phyloP scores from a whole-genome alignment of 1,140 invertebrate species.

The Akabosia matsudoensis region DNA sequence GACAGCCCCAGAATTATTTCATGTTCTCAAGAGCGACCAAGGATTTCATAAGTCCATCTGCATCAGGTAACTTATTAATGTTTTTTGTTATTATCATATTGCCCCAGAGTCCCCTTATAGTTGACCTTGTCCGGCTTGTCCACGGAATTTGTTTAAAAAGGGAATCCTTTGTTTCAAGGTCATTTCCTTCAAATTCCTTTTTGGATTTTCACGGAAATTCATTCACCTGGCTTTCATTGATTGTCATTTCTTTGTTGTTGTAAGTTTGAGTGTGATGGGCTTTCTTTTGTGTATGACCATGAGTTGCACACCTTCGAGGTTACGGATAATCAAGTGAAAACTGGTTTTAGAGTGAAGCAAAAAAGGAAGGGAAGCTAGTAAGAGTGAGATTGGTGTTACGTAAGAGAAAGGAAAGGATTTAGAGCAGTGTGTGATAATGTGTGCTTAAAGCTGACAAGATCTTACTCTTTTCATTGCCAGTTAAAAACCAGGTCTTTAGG shows the following conservation, averaged over 20 bases:
- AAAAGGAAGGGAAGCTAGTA: background rate
- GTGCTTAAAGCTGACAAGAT: no score
- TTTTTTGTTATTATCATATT: background rate
- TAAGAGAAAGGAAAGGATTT: background rate
- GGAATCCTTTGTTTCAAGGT: background rate
- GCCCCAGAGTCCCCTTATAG: background rate
- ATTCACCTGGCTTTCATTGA: no score
- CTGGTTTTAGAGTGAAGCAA: background rate
- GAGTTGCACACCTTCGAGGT: background rate
- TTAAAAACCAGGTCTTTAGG: background rate
- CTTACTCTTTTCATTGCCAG: no score
- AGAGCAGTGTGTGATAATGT: no score
- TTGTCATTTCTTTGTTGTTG: background rate
- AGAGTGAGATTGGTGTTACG: background rate
- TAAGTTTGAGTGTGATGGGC: background rate
- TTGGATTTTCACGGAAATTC: no score
- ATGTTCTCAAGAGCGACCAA: conserved; percentile 72
- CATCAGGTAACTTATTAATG: conserved; percentile 54
- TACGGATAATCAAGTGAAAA: background rate
- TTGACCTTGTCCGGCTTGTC: no score
- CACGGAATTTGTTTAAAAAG: no score
- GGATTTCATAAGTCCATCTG: conserved; percentile 93
- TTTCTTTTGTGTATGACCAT: background rate
- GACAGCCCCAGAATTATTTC: conserved; percentile 81
- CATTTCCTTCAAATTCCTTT: no score